phyloP scores from a whole-genome alignment of 1,140 invertebrate species.

The Alviniconcha marisindica region DNA sequence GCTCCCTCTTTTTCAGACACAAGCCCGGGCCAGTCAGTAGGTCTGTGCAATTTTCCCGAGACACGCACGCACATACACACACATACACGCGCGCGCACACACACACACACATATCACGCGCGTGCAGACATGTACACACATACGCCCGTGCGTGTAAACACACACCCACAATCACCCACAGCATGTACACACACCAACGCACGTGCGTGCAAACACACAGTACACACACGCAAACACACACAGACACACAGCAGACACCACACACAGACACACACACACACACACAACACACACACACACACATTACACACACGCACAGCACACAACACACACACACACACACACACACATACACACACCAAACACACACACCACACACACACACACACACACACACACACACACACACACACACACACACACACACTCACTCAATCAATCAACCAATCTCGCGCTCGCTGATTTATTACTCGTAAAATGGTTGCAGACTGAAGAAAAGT shows the following conservation, averaged over 20 bases:
- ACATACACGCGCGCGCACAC: not conserved
- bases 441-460: too few relatives aligned
- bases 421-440: too few relatives aligned
- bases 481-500: too few relatives aligned
- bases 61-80: not conserved
- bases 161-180: not conserved
- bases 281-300: too few relatives aligned
- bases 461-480: too few relatives aligned
- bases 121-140: not conserved
- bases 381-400: too few relatives aligned
- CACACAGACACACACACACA: too few relatives aligned
- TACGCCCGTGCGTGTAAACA: not conserved
- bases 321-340: not conserved
- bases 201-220: not conserved
- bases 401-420: too few relatives aligned
- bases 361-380: too few relatives aligned
- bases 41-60: too few relatives aligned
- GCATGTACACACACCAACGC: not conserved
- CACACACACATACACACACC: too few relatives aligned
- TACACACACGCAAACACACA: not conserved
- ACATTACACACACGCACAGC: not conserved
- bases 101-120: slow-evolving; percentile 9
- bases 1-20: not conserved
- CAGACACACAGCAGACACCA: not conserved
- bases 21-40: too few relatives aligned